Percentiles rank a stretch among this genome's conserved stretches.
phyloP scores from a whole-genome alignment of 2,888 invertebrate genomes.

The Muscina levida region DNA sequence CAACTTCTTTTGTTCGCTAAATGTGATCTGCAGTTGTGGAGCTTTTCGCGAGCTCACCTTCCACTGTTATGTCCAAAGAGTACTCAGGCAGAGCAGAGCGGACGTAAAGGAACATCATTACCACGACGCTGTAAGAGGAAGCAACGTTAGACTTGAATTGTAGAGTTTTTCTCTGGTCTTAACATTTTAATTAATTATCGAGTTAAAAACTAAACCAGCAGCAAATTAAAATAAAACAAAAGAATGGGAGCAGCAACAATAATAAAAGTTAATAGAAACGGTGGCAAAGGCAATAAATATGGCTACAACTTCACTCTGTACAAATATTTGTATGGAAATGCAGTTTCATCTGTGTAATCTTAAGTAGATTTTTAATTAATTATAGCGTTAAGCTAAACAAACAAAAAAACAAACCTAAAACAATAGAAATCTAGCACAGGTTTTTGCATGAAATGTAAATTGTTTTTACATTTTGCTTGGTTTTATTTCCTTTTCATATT shows the following conservation, averaged over 20 bases:
- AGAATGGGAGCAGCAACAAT: slow-evolving; percentile 22
- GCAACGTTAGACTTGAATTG: slow-evolving; percentile 33
- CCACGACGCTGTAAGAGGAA: slow-evolving; percentile 2
- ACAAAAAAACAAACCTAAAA: not conserved
- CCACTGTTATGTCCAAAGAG: slow-evolving; percentile 5
- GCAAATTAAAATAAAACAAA: slow-evolving; percentile 29
- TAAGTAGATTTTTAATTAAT: slow-evolving; percentile 42
- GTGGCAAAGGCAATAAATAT: slow-evolving; percentile 19
- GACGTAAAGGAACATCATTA: not conserved
- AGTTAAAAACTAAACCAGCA: slow-evolving; percentile 17
- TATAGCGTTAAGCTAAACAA: slow-evolving; percentile 28
- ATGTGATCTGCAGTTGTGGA: not conserved
- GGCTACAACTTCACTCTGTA: not conserved
- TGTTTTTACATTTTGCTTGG: not conserved
- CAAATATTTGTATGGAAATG: no score
- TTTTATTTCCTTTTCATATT: not conserved
- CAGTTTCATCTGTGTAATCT: slow-evolving; percentile 10
- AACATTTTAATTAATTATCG: slow-evolving; percentile 56
- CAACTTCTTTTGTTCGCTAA: slow-evolving; percentile 5
- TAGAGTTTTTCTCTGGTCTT: slow-evolving; percentile 44
- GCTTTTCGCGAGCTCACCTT: slow-evolving; percentile 25
- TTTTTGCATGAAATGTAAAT: not conserved
- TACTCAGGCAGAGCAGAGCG: not conserved
- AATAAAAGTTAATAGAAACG: slow-evolving; percentile 40
- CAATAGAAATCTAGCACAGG: no score